These are phyloP conservation scores for Dicerorhinus sumatrensis DNA, from an alignment of 2,113 vertebrate genomes.

Conservation along the genomic window DNA sequence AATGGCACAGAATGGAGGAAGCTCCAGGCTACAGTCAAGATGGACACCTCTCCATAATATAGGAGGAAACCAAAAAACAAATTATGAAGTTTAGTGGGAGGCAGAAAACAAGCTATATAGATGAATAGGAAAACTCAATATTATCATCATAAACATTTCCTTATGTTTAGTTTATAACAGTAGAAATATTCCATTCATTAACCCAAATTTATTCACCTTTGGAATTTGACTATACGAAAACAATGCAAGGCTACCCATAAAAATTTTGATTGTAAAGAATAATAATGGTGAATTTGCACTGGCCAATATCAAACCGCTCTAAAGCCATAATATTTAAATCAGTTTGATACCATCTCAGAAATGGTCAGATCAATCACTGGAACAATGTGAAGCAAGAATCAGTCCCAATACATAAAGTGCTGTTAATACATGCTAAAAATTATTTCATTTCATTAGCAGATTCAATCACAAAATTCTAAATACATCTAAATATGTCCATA, in stretches of 20 bases:
- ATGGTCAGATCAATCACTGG: neutral
- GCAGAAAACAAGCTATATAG: neutral
- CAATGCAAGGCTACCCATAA: neutral
- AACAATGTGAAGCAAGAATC: neutral
- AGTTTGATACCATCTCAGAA: neutral
- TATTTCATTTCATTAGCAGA: neutral
- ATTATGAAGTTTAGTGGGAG: neutral
- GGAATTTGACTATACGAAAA: neutral
- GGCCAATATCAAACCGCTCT: neutral
- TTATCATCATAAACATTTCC: neutral
- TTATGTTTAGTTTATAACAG: neutral
- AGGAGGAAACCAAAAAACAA: neutral
- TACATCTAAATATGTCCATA: neutral
- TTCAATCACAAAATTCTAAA: neutral
- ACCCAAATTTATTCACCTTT: neutral
- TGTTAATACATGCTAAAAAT: neutral
- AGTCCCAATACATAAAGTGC: neutral
- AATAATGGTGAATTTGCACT: conserved; percentile 2
- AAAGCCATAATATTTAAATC: neutral
- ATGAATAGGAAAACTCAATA: neutral
- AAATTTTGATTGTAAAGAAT: neutral
- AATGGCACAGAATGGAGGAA: neutral
- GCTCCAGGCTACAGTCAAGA: neutral
- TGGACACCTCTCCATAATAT: neutral
- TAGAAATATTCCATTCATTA: neutral